phyloP scores from a whole-genome alignment of 2,113 vertebrate genomes.

The Uria aalge region DNA sequence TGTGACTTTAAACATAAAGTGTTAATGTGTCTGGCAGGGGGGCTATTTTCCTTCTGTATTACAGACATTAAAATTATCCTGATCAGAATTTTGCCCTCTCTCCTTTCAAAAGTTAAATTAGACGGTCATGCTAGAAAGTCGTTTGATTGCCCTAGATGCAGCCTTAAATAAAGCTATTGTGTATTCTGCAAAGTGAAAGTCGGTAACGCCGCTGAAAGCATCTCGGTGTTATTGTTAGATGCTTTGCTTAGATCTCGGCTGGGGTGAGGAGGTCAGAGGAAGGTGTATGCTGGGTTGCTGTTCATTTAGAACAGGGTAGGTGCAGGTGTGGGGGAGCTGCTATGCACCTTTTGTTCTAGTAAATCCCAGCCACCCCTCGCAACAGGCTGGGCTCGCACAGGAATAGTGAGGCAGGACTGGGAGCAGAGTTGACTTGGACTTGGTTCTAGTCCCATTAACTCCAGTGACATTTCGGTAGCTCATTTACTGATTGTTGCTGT shows the following conservation, averaged over 20 bases:
- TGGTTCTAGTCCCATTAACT: neutral
- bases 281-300: fast-evolving
- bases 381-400: neutral
- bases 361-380: neutral
- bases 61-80: neutral
- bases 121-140: fast-evolving
- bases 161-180: neutral
- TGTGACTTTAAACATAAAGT: neutral
- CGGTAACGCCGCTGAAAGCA: fast-evolving
- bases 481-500: neutral
- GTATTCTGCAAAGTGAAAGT: fast-evolving
- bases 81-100: neutral
- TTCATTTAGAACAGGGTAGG: fast-evolving
- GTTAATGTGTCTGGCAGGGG: neutral
- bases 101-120: neutral
- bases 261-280: neutral
- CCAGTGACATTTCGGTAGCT: fast-evolving
- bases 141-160: neutral
- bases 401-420: fast-evolving
- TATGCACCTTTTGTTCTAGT: fast-evolving
- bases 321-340: neutral
- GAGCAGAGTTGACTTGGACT: neutral
- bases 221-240: fast-evolving
- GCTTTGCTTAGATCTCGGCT: fast-evolving
- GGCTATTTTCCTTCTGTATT: neutral